Evolutionary conservation across 2,888 invertebrate genomes (phyloP).

Genomic region (Ophraella communa): DNA sequence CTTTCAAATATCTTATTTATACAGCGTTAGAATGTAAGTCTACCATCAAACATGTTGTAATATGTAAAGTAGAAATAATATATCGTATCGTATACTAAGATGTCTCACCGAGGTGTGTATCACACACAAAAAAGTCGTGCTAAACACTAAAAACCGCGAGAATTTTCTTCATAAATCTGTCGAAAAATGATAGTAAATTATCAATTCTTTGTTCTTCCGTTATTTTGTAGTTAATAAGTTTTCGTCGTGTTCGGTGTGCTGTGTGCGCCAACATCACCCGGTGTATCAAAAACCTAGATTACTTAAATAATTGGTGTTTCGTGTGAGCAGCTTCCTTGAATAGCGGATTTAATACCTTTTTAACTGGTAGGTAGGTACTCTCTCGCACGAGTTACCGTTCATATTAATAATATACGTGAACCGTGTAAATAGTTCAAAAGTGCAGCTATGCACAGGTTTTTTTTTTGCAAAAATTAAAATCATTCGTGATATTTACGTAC

Average conservation of each 20-base stretch:
- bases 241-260: background rate
- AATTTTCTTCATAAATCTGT: background rate
- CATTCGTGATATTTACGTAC: background rate
- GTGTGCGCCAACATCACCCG: constrained; percentile 14
- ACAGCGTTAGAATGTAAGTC: too few relatives aligned
- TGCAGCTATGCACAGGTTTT: constrained; percentile 5
- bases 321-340: constrained; percentile 37
- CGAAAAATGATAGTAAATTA: background rate
- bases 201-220: constrained; percentile 2
- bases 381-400: constrained; percentile 34
- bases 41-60: too few relatives aligned
- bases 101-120: too few relatives aligned
- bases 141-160: background rate
- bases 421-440: constrained; percentile 17
- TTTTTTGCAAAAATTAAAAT: background rate
- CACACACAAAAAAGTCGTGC: background rate
- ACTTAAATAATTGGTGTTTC: constrained; percentile 34
- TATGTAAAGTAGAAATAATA: too few relatives aligned
- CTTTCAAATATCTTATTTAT: too few relatives aligned
- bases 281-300: constrained; percentile 17
- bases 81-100: too few relatives aligned
- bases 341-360: constrained; percentile 37
- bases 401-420: constrained; percentile 33
- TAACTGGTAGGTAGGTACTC: constrained; percentile 26
- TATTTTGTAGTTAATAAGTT: background rate